phyloP scores from a whole-genome alignment of 1,140 invertebrate genomes.

The Drosophila ironensis region DNA sequence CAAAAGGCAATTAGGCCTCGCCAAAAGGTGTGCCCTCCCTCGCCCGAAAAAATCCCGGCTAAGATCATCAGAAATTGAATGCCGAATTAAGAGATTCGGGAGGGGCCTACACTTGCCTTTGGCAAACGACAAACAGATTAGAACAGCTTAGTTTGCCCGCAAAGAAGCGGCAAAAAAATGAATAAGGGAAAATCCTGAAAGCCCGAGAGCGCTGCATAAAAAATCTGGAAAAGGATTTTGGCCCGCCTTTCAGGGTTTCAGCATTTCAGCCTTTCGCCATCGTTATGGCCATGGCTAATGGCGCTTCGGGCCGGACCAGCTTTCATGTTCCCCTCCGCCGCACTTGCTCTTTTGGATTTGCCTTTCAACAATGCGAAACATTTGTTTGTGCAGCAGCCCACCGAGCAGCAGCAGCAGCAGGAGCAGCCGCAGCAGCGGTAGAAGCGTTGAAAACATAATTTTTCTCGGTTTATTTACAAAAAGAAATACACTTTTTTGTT shows the following conservation, averaged over 20 bases:
- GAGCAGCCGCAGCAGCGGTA: conserved; percentile 7
- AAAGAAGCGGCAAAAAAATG: conserved; percentile 19
- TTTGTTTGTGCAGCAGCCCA: conserved; percentile 69
- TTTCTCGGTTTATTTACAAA: conserved; percentile 44
- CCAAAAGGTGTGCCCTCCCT: conserved; percentile 33
- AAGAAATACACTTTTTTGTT: conserved; percentile 11
- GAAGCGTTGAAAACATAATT: conserved; percentile 57
- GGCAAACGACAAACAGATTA: conserved; percentile 70
- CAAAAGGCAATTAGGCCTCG: conserved; percentile 43
- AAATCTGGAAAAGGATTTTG: conserved; percentile 60
- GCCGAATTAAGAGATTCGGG: conserved; percentile 28
- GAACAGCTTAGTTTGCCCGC: conserved; percentile 54
- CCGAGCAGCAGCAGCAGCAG: background rate
- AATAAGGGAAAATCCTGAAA: conserved; percentile 32
- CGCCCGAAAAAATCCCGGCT: conserved; percentile 27
- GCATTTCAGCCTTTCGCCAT: conserved; percentile 20
- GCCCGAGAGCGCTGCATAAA: conserved; percentile 43
- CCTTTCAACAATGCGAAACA: conserved; percentile 72
- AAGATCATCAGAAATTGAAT: conserved; percentile 55
- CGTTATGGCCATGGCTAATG: conserved; percentile 57
- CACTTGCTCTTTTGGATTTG: conserved; percentile 33
- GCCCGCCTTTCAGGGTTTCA: conserved; percentile 25
- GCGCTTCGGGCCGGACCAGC: conserved; percentile 60
- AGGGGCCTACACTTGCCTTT: conserved; percentile 5
- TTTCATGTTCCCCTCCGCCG: conserved; percentile 33